These are phyloP conservation scores for human (Homo sapiens) DNA, from an alignment of 2,113 vertebrate genomes.

Conservation along the genomic window GRCh38 chrX:25818001-25818500, in stretches of 20 bases:
- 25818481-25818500: not conserved
- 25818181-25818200: not conserved
- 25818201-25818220: not conserved
- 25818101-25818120: not conserved
- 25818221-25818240: not conserved
- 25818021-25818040: not conserved
- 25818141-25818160: not conserved
- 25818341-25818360: not conserved
- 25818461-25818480: not conserved
- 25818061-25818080: not conserved
- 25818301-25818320: not conserved
- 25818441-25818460: not conserved
- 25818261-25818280: not conserved
- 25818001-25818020: constrained; percentile 9
- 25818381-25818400: not conserved
- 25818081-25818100: not conserved
- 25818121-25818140: not conserved
- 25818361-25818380: not conserved
- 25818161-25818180: not conserved
- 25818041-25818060: not conserved
- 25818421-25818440: not conserved
- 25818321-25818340: constrained; percentile 1
- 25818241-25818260: not conserved
- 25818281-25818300: not conserved
- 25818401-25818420: constrained; percentile 13